Evolutionary conservation across 1,140 invertebrate genomes (phyloP).

Genomic region (Lucilia sericata): DNA sequence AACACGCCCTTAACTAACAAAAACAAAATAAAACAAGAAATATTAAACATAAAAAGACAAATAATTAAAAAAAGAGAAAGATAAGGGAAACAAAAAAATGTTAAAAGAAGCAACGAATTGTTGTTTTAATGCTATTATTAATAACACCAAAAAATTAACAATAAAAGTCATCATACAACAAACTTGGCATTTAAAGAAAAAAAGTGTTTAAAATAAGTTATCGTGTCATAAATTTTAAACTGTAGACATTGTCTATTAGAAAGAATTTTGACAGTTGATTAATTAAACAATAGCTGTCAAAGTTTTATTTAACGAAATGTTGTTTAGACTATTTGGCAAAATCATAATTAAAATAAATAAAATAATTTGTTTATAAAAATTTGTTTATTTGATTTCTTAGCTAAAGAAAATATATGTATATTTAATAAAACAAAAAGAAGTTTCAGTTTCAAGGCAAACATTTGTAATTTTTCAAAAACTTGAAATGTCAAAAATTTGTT

Average conservation of each 20-base stretch:
- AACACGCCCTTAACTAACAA: conserved; percentile 36
- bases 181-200: not conserved
- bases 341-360: not conserved
- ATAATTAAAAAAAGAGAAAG: conserved; percentile 5
- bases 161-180: not conserved
- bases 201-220: not conserved
- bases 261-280: conserved; percentile 37
- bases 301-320: not conserved
- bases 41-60: not conserved
- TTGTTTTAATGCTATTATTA: not conserved
- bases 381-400: not conserved
- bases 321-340: not conserved
- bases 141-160: not conserved
- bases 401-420: too few species aligned
- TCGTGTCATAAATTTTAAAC: not conserved
- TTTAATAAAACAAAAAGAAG: not conserved
- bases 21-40: not conserved
- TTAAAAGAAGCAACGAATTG: not conserved
- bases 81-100: not conserved
- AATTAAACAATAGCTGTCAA: conserved; percentile 41
- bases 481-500: too few species aligned
- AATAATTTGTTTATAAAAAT: not conserved
- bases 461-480: not conserved
- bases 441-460: not conserved
- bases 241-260: not conserved